Evolutionary conservation across 1,140 invertebrate species (phyloP), one percentile per base, ranked within the genome.

Genomic region (Drosophila takahashii): DNA sequence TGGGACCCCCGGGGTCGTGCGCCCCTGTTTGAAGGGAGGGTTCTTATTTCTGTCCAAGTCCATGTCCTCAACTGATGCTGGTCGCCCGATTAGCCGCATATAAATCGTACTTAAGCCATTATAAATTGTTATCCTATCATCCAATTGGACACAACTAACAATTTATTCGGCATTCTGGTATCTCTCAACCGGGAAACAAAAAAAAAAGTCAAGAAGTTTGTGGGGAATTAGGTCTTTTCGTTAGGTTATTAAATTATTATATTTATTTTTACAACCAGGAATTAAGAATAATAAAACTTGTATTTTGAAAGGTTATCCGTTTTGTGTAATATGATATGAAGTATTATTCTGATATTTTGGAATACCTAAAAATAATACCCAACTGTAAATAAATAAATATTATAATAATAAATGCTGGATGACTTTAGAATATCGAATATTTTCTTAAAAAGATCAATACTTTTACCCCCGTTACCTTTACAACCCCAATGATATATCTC

Each of bases 101-200:
- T 83, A 79, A 83, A 81, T 83, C 64, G 70, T 73, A 81, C 77
- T 79, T 83, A 83, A 74, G 70, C 79, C 81, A 81, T 85, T 85
- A 83, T 83, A 83, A 79, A 69, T 73, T 76, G 72, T 76, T 66
- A 76, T 76, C 72, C 72, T 26, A 75, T 76, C 60, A 76, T 65
- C 72, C 72, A 53, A 52, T 76, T 76, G 72, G 71, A 58, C 60
- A 65, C 52, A 75, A 75, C 45, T 36, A 52, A 66, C 60, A 48
- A 64, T 57, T 41, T 54, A 39, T 29, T 22, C 44, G 37, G 13
- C 3, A 13, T 3, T 1, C 29, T 34, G 36, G 45, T 36, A 27
- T 47, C 32, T 18, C 32, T 27, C 32, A 10, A 4, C 18, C 9
- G 26, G 29, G 29, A 51, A 34, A 16, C n/a, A 11, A 34, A 2